phyloP scores from a whole-genome alignment of 35 echinoderm and acorn worm genomes.

The Apostichopus californicus region DNA sequence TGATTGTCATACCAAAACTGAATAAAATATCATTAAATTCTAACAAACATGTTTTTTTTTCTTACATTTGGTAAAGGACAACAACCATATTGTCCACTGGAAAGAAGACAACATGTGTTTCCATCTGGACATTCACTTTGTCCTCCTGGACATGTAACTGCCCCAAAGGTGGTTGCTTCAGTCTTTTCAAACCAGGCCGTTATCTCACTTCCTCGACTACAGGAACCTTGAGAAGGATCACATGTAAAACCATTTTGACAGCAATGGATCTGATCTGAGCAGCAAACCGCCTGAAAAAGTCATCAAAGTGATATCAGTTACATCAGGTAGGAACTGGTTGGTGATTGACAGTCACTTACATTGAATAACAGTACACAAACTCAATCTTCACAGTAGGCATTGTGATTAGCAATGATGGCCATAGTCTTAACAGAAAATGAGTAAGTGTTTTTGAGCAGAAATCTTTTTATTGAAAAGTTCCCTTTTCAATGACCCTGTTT shows the following conservation, averaged over 20 bases:
- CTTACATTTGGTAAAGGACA: conserved; percentile 57
- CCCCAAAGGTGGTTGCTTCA: neutral
- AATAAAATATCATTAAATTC: neutral
- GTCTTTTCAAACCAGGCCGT: conserved; percentile 64
- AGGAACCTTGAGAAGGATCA: conserved; percentile 62
- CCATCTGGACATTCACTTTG: conserved; percentile 51
- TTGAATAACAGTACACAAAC: too few relatives aligned
- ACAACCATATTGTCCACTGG: conserved; percentile 64
- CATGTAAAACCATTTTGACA: conserved; percentile 82
- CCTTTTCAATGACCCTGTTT: too few relatives aligned
- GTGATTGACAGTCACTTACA: too few relatives aligned
- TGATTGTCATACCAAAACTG: too few relatives aligned
- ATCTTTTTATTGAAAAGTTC: too few relatives aligned
- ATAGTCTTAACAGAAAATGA: too few relatives aligned
- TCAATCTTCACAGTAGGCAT: too few relatives aligned
- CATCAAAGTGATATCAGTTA: too few relatives aligned
- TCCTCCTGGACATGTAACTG: conserved; percentile 59
- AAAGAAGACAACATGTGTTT: conserved; percentile 70
- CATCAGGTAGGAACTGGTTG: too few relatives aligned
- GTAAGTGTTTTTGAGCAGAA: too few relatives aligned
- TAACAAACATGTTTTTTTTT: neutral
- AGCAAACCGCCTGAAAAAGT: conserved; percentile 80
- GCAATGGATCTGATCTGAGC: conserved; percentile 67
- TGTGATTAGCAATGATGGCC: too few relatives aligned
- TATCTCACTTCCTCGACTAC: conserved; percentile 51